Evolutionary conservation across 2,113 vertebrate species (phyloP).

Genomic region (Silurus meridionalis): DNA sequence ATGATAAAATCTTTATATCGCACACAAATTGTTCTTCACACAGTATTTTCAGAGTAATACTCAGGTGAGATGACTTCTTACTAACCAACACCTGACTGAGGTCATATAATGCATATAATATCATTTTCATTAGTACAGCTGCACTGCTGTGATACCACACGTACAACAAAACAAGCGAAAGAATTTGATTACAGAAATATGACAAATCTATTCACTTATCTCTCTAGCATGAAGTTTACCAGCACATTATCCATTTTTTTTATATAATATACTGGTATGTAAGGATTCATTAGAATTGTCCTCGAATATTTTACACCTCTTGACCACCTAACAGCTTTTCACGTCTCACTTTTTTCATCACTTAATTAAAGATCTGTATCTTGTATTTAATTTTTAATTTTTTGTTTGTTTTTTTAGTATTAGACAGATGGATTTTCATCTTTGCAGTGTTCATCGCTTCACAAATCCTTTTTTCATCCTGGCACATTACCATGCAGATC

Average conservation of each 20-base stretch:
- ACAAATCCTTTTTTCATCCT: not conserved
- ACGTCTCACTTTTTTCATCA: not conserved
- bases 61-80: conserved; percentile 2
- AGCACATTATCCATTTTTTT: not conserved
- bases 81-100: conserved; percentile 17
- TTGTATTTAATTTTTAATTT: not conserved
- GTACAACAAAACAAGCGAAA: not conserved
- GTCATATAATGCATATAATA: not conserved
- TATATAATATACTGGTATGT: not conserved
- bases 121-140: not conserved
- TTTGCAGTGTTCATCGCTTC: not conserved
- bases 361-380: not conserved
- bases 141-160: not conserved
- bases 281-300: not conserved
- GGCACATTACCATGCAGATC: not conserved
- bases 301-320: not conserved
- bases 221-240: not conserved
- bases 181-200: not conserved
- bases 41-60: not conserved
- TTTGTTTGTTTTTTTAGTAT: not conserved
- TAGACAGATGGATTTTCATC: not conserved
- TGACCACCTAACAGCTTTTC: not conserved
- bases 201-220: not conserved
- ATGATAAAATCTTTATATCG: not conserved
- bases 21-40: not conserved